These are phyloP conservation scores for Agapornis roseicollis DNA, from an alignment of 2,113 vertebrate genomes.

Conservation along the genomic window DNA sequence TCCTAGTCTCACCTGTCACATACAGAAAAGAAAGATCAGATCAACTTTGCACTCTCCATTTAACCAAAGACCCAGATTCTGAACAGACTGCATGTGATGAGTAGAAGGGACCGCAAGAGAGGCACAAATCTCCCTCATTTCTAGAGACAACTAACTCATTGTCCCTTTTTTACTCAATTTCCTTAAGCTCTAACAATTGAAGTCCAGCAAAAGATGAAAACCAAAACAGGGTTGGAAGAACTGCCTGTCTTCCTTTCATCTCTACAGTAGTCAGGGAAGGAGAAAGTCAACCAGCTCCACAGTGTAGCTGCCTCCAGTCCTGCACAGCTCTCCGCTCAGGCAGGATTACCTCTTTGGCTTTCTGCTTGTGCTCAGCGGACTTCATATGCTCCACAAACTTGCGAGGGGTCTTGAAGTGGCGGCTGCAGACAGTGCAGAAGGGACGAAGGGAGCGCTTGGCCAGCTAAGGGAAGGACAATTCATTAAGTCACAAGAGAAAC, in stretches of 20 bases:
- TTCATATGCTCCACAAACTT: conserved; percentile 95
- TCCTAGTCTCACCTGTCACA: conserved; percentile 67
- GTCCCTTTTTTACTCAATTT: background rate
- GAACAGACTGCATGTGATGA: background rate
- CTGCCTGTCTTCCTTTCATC: background rate
- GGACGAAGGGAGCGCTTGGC: conserved; percentile 83
- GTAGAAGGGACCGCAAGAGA: background rate
- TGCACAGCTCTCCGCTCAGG: background rate
- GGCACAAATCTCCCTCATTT: background rate
- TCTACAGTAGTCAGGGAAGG: background rate
- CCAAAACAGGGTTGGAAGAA: background rate
- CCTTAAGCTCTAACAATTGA: background rate
- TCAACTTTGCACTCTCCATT: background rate
- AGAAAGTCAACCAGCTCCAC: background rate
- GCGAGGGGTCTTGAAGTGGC: conserved; percentile 88
- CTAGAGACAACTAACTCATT: background rate
- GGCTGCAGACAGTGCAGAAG: conserved; percentile 90
- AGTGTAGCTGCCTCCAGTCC: background rate
- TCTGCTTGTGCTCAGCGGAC: conserved; percentile 88
- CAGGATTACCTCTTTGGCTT: conserved; percentile 81
- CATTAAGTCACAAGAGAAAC: background rate
- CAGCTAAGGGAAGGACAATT: conserved; percentile 68
- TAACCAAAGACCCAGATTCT: background rate
- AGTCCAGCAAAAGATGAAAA: background rate
- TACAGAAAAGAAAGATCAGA: background rate